Evolutionary conservation across 92 coral and sea anemone species (phyloP), one percentile per base, ranked within the genome.

Genomic region (Zoanthus sociatus): DNA sequence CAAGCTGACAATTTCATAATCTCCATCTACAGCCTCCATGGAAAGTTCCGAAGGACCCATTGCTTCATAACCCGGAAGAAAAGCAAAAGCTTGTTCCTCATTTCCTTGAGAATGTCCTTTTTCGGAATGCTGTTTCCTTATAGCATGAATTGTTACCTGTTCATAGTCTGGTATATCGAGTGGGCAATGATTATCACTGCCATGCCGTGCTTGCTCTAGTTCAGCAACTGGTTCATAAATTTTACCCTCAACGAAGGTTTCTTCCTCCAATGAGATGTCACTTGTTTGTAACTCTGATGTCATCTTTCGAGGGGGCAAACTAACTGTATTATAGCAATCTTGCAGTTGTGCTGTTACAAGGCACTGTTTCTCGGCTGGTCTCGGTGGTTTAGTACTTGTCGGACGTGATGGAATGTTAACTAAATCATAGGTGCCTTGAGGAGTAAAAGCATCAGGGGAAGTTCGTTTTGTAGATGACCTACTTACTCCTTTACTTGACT

Each of bases 41-140:
- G 74, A 66, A 1, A 37, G 0, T 51, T 81, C 85, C 11, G 75
- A 53, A 18, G 63, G 93, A 3, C 68, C 93, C 98, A 94, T 94
- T 20, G 92, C 92, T 56, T 87, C 93, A 54, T 94, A 94, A 12
- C 98, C 98, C 15, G 98, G 92, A n/a, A 70, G 83, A 16, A 87
- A 63, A 1, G 98, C 95, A 68, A 89, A 87, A 5, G 95, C 90
- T 7, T 88, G 76, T 78, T 91, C 87, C 46, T 94, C 98, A 15
- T 81, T 73, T 5, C 75, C 64, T 47, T 66, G 47, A 1, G 74
- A 66, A 1, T 7, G 14, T 46, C 76, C 71, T 18, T 31, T 47
- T 45, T 46, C 75, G 0, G 85, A 81, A 15, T 81, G 85, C 45
- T 64, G 85, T 44, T 46, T 81, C 75, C 63, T 81, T 18, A 81